Evolutionary conservation across 1,140 invertebrate species (phyloP), one percentile per base, ranked within the genome.

Genomic region (Campodea augens): DNA sequence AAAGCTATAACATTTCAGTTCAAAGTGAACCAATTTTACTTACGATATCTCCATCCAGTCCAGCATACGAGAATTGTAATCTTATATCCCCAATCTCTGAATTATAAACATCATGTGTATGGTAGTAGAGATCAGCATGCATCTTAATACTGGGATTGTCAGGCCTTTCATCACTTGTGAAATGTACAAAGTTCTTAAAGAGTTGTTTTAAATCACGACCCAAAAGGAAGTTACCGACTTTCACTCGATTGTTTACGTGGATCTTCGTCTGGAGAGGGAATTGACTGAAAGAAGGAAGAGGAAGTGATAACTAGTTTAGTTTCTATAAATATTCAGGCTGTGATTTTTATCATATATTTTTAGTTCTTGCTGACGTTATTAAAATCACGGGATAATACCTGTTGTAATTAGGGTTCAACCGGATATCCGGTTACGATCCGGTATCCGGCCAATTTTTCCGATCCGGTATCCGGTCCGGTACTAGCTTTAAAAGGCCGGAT

Each of bases 71-170:
- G 59, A 88, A 85, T 57, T 85, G 77, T 49, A 89, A 69, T 38
- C 85, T 64, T 38, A 86, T 67, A 58, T 89, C 85, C 21, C 85
- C 84, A 18, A 87, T 72, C 50, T 83, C 69, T 41, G 84, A 81
- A 58, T 84, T 74, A 64, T 81, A 76, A n/a, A 87, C 74, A 65
- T 87, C 81, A 38, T 72, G 65, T 10, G 77, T 77, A 50, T 86
- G 81, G 57, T 86, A 88, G 59, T 87, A 89, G 29, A 86, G 70
- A 2, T 82, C 83, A 39, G 81, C 74, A 57, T 89, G 84, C 51
- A 89, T 68, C 63, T 87, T 88, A 2, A 87, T 81, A 52, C 83
- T 77, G 53, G 60, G 69, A 37, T 77, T 68, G 43, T 86, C 81
- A 1, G 84, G 84, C 51, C 82, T 65, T 46, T 84, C 78, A 56